Evolutionary conservation across 2,113 vertebrate species (phyloP).

Genomic region (Cephalopholis sonnerati): DNA sequence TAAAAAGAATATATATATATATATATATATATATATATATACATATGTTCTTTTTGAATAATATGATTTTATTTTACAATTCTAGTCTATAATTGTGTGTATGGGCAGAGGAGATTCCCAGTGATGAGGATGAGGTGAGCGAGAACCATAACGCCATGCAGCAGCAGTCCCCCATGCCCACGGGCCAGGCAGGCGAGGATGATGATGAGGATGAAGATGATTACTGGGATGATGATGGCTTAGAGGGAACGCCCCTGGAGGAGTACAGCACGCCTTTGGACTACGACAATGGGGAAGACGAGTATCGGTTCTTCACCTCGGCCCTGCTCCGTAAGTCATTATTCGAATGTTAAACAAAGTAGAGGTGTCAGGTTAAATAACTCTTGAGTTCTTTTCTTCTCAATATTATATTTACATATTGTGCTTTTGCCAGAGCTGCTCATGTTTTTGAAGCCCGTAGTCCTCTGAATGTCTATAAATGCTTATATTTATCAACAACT

Average conservation of each 20-base stretch:
- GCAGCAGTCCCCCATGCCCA: constrained; percentile 78
- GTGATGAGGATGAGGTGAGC: constrained; percentile 93
- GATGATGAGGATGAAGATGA: constrained; percentile 89
- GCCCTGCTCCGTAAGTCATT: constrained; percentile 89
- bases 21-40: no score
- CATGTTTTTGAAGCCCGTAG: neutral
- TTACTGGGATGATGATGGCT: constrained; percentile 94
- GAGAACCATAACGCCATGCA: constrained; percentile 85
- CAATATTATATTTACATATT: neutral
- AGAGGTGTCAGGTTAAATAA: neutral
- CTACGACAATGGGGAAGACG: constrained; percentile 94
- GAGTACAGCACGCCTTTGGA: constrained; percentile 96
- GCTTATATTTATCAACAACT: neutral
- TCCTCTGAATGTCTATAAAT: neutral
- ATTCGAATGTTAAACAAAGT: neutral
- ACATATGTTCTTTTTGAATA: no score
- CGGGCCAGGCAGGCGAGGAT: constrained; percentile 66
- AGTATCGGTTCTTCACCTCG: constrained; percentile 95
- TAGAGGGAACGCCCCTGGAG: constrained; percentile 95
- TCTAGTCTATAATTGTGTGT: neutral
- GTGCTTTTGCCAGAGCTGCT: neutral
- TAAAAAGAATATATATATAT: no score
- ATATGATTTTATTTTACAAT: no score
- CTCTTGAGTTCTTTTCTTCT: neutral
- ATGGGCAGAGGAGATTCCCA: constrained; percentile 93